Evolutionary conservation across 2,113 vertebrate genomes (phyloP).

Genomic region (Balaenoptera acutorostrata): DNA sequence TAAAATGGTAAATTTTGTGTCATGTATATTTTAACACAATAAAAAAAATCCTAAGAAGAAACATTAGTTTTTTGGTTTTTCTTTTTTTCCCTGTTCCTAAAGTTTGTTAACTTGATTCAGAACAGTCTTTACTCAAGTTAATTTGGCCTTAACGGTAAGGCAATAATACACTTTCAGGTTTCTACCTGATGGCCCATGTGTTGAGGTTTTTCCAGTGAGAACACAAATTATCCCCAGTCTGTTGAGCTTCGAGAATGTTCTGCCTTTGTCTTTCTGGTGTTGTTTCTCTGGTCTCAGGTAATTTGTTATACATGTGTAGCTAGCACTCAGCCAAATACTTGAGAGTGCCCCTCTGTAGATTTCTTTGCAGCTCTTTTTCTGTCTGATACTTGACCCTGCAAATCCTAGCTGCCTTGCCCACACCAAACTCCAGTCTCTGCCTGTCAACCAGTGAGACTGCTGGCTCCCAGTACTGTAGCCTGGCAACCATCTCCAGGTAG

Average conservation of each 20-base stretch:
- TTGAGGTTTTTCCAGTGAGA: background rate
- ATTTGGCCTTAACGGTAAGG: background rate
- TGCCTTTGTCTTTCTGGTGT: background rate
- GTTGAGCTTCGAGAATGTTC: background rate
- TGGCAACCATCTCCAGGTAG: background rate
- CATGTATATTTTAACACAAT: too few relatives aligned
- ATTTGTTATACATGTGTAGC: background rate
- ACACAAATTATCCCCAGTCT: background rate
- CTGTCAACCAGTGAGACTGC: background rate
- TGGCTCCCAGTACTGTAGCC: background rate
- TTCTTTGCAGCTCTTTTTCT: background rate
- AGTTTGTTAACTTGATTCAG: background rate
- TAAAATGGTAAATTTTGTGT: background rate
- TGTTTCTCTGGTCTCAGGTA: background rate
- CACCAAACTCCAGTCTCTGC: background rate
- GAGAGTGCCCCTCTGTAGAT: background rate
- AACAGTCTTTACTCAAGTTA: background rate
- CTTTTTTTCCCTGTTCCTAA: background rate
- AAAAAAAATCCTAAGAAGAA: background rate
- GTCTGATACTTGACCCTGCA: background rate
- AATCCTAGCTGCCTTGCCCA: background rate
- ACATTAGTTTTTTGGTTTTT: background rate
- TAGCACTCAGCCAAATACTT: background rate
- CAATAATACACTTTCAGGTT: background rate
- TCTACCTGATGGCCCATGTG: background rate